Conservation (phyloP, 2,888 invertebrate species). For the Lithosia quadra region DNA sequence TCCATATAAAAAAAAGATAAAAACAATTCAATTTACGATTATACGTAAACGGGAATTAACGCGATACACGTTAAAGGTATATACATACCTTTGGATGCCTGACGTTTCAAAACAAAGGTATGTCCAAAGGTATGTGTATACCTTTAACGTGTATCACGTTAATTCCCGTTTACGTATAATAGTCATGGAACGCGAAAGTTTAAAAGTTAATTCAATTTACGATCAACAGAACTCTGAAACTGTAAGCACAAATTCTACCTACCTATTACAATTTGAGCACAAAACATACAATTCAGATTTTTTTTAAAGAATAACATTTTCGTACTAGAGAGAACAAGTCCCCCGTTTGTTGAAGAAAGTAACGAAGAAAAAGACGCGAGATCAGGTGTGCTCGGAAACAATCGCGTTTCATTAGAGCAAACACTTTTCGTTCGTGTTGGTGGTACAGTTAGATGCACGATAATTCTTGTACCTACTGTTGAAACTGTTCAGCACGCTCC, state of each 20-base stretch:
- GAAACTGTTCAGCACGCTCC: constrained; percentile 17
- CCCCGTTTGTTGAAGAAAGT: constrained; percentile 50
- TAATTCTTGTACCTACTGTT: constrained; percentile 17
- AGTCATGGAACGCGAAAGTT: no score
- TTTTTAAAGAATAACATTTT: constrained; percentile 54
- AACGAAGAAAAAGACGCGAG: constrained; percentile 48
- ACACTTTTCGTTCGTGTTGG: constrained; percentile 40
- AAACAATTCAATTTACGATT: no score
- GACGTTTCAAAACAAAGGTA: no score
- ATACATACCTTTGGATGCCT: no score
- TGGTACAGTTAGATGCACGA: constrained; percentile 22
- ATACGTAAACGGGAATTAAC: no score
- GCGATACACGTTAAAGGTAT: no score
- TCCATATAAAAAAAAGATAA: no score
- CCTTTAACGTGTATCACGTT: no score
- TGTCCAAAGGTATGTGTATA: no score
- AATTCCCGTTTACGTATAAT: no score
- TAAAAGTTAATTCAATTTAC: no score
- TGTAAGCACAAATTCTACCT: constrained; percentile 19
- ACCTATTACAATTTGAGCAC: constrained; percentile 36
- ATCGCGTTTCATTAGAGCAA: constrained; percentile 60
- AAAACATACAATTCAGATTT: constrained; percentile 41
- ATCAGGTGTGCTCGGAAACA: constrained; percentile 61
- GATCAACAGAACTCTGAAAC: neutral
- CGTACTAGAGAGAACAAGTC: constrained; percentile 47